A percentile compares a stretch with the other conserved stretches of the same genome.
Conservation (phyloP, 2,797 vertebrate species). For the Scolopax rusticola region DNA sequence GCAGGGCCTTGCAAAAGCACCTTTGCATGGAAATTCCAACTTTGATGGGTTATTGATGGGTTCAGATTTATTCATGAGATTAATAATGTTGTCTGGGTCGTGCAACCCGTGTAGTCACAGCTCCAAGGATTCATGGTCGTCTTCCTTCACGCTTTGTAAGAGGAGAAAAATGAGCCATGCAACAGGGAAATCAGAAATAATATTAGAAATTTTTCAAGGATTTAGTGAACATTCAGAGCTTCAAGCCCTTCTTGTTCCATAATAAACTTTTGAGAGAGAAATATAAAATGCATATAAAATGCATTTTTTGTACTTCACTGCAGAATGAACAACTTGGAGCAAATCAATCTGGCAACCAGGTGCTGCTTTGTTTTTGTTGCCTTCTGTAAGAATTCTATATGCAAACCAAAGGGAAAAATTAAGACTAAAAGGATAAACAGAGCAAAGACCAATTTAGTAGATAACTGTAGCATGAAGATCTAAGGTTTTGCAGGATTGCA, state of each 20-base stretch:
- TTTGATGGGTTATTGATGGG: background rate
- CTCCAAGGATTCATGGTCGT: background rate
- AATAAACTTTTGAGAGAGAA: background rate
- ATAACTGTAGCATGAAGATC: background rate
- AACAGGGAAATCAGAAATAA: background rate
- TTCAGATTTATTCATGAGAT: constrained; percentile 33
- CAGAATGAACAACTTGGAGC: background rate
- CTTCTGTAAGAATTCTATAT: background rate
- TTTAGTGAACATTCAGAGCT: background rate
- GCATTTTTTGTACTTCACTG: background rate
- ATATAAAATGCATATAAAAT: background rate
- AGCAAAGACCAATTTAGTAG: background rate
- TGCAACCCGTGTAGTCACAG: background rate
- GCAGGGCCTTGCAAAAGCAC: background rate
- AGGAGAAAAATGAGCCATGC: background rate
- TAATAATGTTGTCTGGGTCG: background rate
- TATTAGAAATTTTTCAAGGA: background rate
- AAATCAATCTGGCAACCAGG: background rate
- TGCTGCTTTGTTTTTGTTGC: background rate
- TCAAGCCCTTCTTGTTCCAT: background rate
- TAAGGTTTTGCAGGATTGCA: background rate
- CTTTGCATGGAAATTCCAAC: background rate
- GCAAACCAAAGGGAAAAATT: background rate
- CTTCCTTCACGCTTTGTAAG: background rate
- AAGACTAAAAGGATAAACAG: background rate